These are phyloP conservation scores for Lottia scabra DNA, from an alignment of 2,888 invertebrate genomes.

Conservation along the genomic window DNA sequence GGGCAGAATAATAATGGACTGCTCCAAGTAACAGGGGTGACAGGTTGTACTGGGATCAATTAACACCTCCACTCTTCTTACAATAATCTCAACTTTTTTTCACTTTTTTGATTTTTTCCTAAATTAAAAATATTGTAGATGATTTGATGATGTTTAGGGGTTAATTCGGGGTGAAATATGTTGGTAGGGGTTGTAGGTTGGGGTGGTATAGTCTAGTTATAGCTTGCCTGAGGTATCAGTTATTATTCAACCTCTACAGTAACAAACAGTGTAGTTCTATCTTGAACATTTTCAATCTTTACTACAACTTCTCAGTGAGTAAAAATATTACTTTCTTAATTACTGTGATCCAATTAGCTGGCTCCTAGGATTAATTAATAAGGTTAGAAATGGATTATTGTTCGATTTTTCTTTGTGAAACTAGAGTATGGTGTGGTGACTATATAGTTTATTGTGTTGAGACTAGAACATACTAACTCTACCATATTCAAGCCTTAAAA, in stretches of 20 bases:
- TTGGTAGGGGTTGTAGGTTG: not conserved
- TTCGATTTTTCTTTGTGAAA: not conserved
- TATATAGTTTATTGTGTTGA: too few relatives aligned
- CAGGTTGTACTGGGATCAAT: not conserved
- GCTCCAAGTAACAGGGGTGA: not conserved
- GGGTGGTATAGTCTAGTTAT: not conserved
- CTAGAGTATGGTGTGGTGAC: not conserved
- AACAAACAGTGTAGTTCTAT: too few relatives aligned
- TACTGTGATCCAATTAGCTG: not conserved
- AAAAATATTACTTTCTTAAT: not conserved
- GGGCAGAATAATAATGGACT: constrained; percentile 1
- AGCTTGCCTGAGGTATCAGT: not conserved
- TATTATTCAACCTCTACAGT: too few relatives aligned
- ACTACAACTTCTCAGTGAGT: not conserved
- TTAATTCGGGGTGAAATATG: not conserved
- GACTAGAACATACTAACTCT: too few relatives aligned
- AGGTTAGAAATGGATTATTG: too few relatives aligned
- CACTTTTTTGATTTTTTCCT: not conserved
- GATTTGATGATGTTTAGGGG: not conserved
- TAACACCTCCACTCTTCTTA: not conserved
- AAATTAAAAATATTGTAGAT: not conserved
- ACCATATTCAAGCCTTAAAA: too few relatives aligned
- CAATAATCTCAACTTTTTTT: not conserved
- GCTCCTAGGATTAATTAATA: not conserved
- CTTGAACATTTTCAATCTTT: too few relatives aligned